Evolutionary conservation across 2,888 invertebrate genomes (phyloP).

Genomic region (Drosophila mimica): DNA sequence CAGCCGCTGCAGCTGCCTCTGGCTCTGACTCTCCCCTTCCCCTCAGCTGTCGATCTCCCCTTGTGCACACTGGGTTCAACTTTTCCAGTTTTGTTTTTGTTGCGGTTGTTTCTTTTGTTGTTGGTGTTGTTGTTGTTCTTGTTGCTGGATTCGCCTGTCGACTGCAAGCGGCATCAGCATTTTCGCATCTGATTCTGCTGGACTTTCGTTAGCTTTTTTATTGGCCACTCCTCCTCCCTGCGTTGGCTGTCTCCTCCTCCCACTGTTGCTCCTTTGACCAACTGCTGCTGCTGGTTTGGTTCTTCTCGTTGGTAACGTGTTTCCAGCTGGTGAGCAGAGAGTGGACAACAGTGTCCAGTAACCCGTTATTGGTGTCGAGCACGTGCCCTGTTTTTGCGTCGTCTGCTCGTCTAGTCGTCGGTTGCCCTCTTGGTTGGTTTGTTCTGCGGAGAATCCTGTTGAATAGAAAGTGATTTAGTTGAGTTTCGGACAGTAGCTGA

Average conservation of each 20-base stretch:
- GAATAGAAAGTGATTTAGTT: conserved; percentile 77
- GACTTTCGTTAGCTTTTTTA: conserved; percentile 65
- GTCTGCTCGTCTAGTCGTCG: conserved; percentile 28
- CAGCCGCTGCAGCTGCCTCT: conserved; percentile 34
- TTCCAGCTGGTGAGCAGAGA: conserved; percentile 25
- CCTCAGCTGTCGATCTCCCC: background rate
- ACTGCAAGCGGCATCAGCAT: conserved; percentile 61
- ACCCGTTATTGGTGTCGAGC: conserved; percentile 39
- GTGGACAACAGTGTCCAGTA: conserved; percentile 9
- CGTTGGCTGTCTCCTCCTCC: background rate
- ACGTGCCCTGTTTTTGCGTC: conserved; percentile 50
- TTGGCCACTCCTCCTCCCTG: conserved; percentile 39
- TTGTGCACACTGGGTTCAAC: conserved; percentile 44
- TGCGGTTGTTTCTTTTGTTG: conserved; percentile 50
- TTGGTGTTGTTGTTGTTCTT: conserved; percentile 27
- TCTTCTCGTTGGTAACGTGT: conserved; percentile 39
- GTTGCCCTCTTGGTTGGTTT: conserved; percentile 15
- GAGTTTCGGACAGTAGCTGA: conserved; percentile 50
- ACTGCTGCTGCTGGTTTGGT: conserved; percentile 28
- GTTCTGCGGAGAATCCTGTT: conserved; percentile 56
- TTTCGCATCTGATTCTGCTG: conserved; percentile 52
- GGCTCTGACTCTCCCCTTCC: conserved; percentile 2
- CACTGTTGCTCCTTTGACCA: conserved; percentile 2
- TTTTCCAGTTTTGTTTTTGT: conserved; percentile 69
- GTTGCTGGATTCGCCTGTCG: conserved; percentile 40